These are phyloP conservation scores for Globodera rostochiensis DNA, from an alignment of 1,140 invertebrate species.

Conservation along the genomic window DNA sequence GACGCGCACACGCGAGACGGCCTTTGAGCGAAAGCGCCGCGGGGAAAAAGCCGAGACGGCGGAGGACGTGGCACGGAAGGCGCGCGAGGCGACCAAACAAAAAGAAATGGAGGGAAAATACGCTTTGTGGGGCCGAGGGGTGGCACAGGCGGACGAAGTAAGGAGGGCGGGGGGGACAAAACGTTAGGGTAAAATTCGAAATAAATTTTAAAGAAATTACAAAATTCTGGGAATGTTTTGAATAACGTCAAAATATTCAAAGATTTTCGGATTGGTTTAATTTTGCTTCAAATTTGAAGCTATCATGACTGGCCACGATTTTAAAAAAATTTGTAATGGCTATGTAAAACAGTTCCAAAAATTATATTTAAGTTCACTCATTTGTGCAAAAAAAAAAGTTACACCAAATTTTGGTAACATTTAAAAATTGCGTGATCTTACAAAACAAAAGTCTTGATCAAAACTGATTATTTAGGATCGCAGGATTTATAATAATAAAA, in stretches of 20 bases:
- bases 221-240: too few relatives aligned
- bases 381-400: constrained; percentile 3
- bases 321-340: background rate
- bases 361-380: background rate
- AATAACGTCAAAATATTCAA: too few relatives aligned
- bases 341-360: constrained; percentile 4
- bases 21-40: constrained; percentile 27
- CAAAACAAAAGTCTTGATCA: too few relatives aligned
- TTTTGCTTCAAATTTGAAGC: background rate
- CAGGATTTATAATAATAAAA: too few relatives aligned
- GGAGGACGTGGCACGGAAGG: constrained; percentile 48
- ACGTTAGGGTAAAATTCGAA: constrained; percentile 15
- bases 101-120: constrained; percentile 54
- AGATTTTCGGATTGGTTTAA: too few relatives aligned
- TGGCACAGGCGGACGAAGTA: constrained; percentile 52
- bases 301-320: background rate
- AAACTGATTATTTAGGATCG: too few relatives aligned
- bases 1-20: constrained; percentile 44
- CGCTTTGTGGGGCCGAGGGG: constrained; percentile 44
- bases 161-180: background rate
- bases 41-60: constrained; percentile 23
- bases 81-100: constrained; percentile 51
- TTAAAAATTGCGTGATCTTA: background rate
- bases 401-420: constrained; percentile 12
- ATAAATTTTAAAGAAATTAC: background rate